Percentiles rank a stretch among this genome's conserved stretches.
phyloP scores from a whole-genome alignment of 2,888 invertebrate genomes.

The Papilio gigon region DNA sequence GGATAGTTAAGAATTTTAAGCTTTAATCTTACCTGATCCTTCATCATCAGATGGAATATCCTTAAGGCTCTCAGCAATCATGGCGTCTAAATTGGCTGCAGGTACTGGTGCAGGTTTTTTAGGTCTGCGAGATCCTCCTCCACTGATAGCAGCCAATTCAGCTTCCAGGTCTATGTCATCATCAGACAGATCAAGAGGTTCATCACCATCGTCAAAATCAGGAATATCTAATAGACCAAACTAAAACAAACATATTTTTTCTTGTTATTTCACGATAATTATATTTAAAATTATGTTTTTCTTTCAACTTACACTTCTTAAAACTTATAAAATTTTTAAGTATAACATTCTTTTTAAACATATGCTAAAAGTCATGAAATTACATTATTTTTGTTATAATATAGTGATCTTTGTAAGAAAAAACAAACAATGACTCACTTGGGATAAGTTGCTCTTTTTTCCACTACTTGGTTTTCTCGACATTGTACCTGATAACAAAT shows the following conservation, averaged over 20 bases:
- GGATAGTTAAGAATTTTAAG: too few species aligned
- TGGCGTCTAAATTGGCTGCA: slow-evolving; percentile 84
- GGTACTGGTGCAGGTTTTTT: slow-evolving; percentile 74
- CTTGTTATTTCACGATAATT: too few species aligned
- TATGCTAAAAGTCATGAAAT: background rate
- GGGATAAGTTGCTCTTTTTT: slow-evolving; percentile 72
- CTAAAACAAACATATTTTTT: slow-evolving; percentile 79
- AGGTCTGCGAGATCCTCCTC: slow-evolving; percentile 57
- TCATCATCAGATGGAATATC: slow-evolving; percentile 91
- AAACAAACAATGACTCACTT: slow-evolving; percentile 75
- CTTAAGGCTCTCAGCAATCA: slow-evolving; percentile 90
- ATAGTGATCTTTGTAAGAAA: slow-evolving; percentile 53
- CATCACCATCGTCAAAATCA: slow-evolving; percentile 79
- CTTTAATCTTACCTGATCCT: slow-evolving; percentile 76
- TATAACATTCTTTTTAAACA: background rate
- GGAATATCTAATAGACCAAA: slow-evolving; percentile 90
- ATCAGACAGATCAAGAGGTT: slow-evolving; percentile 77
- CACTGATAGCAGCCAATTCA: slow-evolving; percentile 88
- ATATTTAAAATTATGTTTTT: too few species aligned
- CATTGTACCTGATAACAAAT: slow-evolving; percentile 53
- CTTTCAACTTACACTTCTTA: background rate
- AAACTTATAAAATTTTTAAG: background rate
- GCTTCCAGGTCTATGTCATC: slow-evolving; percentile 93
- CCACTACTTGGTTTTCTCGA: slow-evolving; percentile 64
- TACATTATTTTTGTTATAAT: slow-evolving; percentile 25